Conservation (phyloP, 1,140 invertebrate genomes). For the Bursaphelenchus mucronatus region DNA sequence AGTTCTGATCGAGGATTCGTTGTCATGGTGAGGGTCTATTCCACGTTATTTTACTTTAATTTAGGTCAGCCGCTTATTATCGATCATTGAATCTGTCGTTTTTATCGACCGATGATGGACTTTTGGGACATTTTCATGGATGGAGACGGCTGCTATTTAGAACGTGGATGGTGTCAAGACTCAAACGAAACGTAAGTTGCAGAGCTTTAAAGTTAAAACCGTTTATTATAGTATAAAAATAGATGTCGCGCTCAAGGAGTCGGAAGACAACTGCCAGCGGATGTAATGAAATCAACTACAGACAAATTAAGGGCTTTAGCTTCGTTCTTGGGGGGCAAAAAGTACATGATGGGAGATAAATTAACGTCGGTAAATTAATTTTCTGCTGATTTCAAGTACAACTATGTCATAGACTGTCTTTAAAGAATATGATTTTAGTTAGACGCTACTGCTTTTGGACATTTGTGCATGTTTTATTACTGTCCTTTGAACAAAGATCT, state of each 20-base stretch:
- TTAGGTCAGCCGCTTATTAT: constrained; percentile 29
- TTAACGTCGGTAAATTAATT: constrained; percentile 71
- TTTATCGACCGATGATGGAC: constrained; percentile 23
- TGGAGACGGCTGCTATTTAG: constrained; percentile 21
- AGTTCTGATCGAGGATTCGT: constrained; percentile 87
- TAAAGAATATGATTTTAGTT: constrained; percentile 16
- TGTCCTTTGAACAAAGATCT: constrained; percentile 23
- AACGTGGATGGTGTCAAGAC: constrained; percentile 12
- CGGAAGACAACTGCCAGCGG: constrained; percentile 80
- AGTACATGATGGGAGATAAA: constrained; percentile 87
- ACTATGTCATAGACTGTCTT: background rate
- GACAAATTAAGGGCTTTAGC: constrained; percentile 81
- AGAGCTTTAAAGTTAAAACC: constrained; percentile 6
- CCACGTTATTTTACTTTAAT: background rate
- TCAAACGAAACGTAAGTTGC: constrained; percentile 13
- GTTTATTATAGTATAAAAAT: constrained; percentile 16
- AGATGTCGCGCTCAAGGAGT: constrained; percentile 67
- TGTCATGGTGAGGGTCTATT: constrained; percentile 56
- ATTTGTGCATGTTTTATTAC: constrained; percentile 30
- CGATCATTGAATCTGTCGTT: constrained; percentile 26
- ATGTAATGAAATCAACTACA: constrained; percentile 82
- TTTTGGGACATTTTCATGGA: constrained; percentile 21
- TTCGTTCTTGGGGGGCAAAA: constrained; percentile 79
- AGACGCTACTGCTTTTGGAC: constrained; percentile 29
- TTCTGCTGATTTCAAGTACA: background rate